Conservation (phyloP, 2,888 invertebrate genomes). For the Catonia carolina region DNA sequence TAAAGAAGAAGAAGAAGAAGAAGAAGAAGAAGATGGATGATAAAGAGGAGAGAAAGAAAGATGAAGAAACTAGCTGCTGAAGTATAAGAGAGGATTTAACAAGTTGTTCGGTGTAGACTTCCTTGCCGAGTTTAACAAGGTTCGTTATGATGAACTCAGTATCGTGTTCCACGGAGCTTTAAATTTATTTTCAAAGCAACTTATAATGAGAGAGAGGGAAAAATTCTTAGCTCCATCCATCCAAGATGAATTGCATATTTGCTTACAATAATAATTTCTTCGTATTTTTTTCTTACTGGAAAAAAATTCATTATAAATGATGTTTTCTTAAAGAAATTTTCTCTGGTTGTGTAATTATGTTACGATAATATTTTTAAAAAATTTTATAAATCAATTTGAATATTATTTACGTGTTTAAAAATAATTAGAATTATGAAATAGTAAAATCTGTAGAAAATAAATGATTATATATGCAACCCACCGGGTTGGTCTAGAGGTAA, state of each 20-base stretch:
- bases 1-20: neutral
- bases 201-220: slow-evolving; percentile 22
- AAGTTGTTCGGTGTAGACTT: neutral
- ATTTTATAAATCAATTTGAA: no score
- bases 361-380: no score
- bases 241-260: neutral
- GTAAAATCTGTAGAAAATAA: no score
- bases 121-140: slow-evolving; percentile 20
- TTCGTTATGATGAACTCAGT: slow-evolving; percentile 24
- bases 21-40: neutral
- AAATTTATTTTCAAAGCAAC: slow-evolving; percentile 27
- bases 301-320: no score
- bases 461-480: no score
- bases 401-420: no score
- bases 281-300: neutral
- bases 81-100: neutral
- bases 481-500: no score
- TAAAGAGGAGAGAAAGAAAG: neutral
- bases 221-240: no score
- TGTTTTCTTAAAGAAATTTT: no score
- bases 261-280: neutral
- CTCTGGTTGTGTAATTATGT: no score
- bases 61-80: neutral
- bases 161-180: slow-evolving; percentile 25
- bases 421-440: no score